phyloP scores from a whole-genome alignment of 2,888 invertebrate genomes.

The Syrista parreyssii region DNA sequence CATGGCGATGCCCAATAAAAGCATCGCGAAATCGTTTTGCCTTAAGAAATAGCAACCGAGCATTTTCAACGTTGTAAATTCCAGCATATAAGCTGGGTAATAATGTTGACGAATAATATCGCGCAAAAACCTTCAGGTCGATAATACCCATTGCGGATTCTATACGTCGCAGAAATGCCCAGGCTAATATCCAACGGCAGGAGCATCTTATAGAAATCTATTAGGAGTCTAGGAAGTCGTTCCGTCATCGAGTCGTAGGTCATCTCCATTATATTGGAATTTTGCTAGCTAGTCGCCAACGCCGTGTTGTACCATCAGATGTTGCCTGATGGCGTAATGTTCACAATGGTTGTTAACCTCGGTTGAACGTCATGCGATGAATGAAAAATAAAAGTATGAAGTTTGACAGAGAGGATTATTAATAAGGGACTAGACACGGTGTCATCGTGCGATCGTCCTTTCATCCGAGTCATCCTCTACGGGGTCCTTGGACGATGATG shows the following conservation, averaged over 20 bases:
- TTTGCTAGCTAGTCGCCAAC: conserved; percentile 39
- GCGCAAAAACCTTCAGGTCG: background rate
- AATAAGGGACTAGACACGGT: background rate
- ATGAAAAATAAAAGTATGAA: background rate
- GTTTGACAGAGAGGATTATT: background rate
- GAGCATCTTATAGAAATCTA: conserved; percentile 23
- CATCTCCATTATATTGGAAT: conserved; percentile 62
- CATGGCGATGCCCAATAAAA: background rate
- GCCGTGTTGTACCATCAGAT: background rate
- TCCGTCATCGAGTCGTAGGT: conserved; percentile 61
- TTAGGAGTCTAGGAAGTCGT: conserved; percentile 58
- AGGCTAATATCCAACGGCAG: conserved; percentile 19
- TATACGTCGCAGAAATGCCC: conserved; percentile 6
- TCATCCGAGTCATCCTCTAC: background rate
- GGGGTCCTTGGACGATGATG: background rate
- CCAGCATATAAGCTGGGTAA: background rate
- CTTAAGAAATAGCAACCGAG: background rate
- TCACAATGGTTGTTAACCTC: conserved; percentile 59
- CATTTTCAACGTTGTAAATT: background rate
- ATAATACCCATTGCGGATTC: background rate
- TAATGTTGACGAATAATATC: background rate
- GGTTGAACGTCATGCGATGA: background rate
- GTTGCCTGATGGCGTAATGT: conserved; percentile 6
- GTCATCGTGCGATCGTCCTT: conserved; percentile 1
- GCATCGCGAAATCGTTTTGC: background rate